phyloP scores from a whole-genome alignment of 2,888 invertebrate species.

The Oxytorus armatus region DNA sequence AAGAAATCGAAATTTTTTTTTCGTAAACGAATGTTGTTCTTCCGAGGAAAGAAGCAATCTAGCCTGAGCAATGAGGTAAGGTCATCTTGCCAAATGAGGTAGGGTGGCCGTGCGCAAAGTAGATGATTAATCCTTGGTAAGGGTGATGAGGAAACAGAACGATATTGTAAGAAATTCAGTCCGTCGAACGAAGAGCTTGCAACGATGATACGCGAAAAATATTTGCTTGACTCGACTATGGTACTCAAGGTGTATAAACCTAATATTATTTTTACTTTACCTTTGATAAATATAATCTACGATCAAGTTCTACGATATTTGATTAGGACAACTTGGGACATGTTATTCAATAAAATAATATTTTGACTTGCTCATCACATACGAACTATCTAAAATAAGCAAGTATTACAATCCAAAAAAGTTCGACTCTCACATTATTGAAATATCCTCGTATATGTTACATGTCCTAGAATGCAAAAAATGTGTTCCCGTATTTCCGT shows the following conservation, averaged over 20 bases:
- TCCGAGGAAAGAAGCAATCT: slow-evolving; percentile 17
- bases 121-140: not conserved
- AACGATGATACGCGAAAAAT: not conserved
- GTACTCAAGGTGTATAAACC: not conserved
- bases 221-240: not conserved
- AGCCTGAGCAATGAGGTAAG: not conserved
- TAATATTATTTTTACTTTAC: not conserved
- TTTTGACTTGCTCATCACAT: no score
- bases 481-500: no score
- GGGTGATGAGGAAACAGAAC: slow-evolving; percentile 10
- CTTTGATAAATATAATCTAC: not conserved
- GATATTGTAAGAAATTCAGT: not conserved
- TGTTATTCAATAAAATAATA: no score
- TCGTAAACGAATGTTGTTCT: slow-evolving; percentile 3
- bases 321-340: no score
- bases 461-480: no score
- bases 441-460: no score
- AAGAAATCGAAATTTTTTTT: not conserved
- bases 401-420: no score
- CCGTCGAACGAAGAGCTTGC: not conserved
- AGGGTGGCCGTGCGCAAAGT: no score
- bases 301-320: not conserved
- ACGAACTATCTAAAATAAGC: no score
- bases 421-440: no score
- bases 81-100: not conserved